Conservation (phyloP, 2,113 vertebrate species). For the Pluvialis apricaria region DNA sequence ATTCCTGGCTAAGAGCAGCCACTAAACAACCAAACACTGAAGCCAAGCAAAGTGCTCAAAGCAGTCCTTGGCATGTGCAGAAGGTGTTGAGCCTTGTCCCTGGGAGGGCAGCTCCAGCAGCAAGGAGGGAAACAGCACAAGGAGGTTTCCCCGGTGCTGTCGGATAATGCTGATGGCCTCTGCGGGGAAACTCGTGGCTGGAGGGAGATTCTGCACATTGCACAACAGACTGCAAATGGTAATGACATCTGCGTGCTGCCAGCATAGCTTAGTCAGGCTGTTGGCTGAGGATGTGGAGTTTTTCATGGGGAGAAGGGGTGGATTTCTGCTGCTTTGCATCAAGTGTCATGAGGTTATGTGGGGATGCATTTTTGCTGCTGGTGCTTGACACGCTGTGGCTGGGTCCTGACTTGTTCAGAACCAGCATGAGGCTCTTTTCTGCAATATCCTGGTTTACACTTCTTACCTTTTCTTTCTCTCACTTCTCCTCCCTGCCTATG, state of each 20-base stretch:
- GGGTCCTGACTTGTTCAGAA: not conserved
- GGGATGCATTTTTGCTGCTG: not conserved
- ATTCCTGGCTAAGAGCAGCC: not conserved
- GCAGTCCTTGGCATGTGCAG: not conserved
- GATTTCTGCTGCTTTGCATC: slow-evolving; percentile 7
- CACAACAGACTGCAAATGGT: not conserved
- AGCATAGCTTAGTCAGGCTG: not conserved
- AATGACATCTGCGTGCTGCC: not conserved
- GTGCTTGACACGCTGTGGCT: not conserved
- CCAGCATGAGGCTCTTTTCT: not conserved
- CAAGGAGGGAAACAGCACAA: not conserved
- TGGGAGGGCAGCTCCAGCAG: not conserved
- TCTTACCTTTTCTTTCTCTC: not conserved
- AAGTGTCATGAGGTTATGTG: not conserved
- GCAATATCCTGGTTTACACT: not conserved
- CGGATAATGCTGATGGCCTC: not conserved
- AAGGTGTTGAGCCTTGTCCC: not conserved
- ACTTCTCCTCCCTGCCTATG: not conserved
- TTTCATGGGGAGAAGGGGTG: not conserved
- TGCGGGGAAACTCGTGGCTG: not conserved
- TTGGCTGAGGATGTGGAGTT: not conserved
- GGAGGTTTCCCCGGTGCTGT: not conserved
- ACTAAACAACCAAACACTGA: not conserved
- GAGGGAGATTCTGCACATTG: not conserved
- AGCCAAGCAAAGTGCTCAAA: not conserved